Percentiles rank a stretch among this genome's conserved stretches.
phyloP scores from a whole-genome alignment of 2,888 invertebrate genomes.

The Sclerodermus sp. region DNA sequence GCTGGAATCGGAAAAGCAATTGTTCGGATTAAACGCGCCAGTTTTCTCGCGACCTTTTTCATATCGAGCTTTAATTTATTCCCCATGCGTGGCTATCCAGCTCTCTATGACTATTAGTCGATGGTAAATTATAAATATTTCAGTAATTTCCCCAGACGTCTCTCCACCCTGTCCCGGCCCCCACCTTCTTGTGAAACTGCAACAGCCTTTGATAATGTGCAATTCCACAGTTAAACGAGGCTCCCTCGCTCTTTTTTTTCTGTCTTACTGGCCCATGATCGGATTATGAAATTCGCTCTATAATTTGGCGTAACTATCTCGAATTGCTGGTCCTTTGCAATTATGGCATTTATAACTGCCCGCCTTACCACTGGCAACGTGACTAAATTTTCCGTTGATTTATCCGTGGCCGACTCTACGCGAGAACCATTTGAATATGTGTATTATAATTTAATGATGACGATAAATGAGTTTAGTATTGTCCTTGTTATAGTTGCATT shows the following conservation, averaged over 20 bases:
- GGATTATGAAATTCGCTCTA: no score
- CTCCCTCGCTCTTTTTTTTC: no score
- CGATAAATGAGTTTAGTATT: slow-evolving; percentile 19
- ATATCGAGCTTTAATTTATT: slow-evolving; percentile 36
- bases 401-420: slow-evolving; percentile 16
- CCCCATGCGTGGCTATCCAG: slow-evolving; percentile 12
- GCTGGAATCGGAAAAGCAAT: slow-evolving; percentile 41
- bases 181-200: no score
- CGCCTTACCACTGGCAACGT: neutral
- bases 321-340: no score
- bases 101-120: slow-evolving; percentile 18
- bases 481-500: slow-evolving; percentile 16
- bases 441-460: slow-evolving; percentile 21
- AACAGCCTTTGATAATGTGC: neutral
- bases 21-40: slow-evolving; percentile 39
- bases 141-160: slow-evolving; percentile 19
- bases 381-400: slow-evolving; percentile 18
- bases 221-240: no score
- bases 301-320: no score
- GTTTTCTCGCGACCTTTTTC: slow-evolving; percentile 28
- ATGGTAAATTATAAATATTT: slow-evolving; percentile 28
- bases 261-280: no score
- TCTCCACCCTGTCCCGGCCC: no score
- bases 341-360: no score
- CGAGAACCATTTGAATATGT: slow-evolving; percentile 19